phyloP scores from a whole-genome alignment of 2,888 invertebrate species.

The Thera britannica region DNA sequence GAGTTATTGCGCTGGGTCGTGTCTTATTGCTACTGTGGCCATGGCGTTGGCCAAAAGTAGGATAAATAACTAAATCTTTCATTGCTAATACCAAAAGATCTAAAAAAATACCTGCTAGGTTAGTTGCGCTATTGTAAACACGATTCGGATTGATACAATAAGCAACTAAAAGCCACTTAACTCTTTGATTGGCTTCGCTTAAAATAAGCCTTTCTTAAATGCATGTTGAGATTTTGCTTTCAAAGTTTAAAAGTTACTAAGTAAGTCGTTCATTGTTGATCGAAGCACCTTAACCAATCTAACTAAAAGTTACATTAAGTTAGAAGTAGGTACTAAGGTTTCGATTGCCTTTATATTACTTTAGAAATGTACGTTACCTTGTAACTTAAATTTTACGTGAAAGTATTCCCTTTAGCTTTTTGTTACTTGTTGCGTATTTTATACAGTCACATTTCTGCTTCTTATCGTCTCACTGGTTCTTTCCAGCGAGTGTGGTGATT shows the following conservation, averaged over 20 bases:
- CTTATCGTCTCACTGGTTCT: no score
- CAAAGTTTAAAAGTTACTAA: background rate
- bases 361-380: background rate
- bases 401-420: background rate
- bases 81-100: background rate
- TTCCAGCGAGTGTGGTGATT: no score
- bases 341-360: background rate
- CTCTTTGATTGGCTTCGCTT: background rate
- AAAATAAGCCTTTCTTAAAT: background rate
- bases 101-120: background rate
- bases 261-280: background rate
- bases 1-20: constrained; percentile 36
- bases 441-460: no score
- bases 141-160: no score
- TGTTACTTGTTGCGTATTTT: no score
- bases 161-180: background rate
- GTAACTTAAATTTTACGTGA: background rate
- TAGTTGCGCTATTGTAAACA: background rate
- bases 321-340: background rate
- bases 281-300: background rate
- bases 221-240: background rate
- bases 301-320: background rate
- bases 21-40: constrained; percentile 41
- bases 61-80: background rate
- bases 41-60: constrained; percentile 9